Conservation (phyloP, 2,113 vertebrate species). For the Stercorarius parasiticus region DNA sequence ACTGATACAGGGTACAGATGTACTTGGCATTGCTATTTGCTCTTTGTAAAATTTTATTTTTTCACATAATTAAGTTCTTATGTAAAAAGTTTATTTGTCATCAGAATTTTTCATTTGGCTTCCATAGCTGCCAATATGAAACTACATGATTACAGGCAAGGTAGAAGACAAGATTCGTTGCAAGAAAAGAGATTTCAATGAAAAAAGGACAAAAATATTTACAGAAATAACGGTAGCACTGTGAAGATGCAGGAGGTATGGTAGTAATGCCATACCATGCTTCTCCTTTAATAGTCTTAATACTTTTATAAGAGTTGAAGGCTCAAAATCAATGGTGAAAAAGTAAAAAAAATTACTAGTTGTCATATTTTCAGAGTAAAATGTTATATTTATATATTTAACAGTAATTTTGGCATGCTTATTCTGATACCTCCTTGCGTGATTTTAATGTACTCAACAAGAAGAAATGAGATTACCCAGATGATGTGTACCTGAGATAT, state of each 20-base stretch:
- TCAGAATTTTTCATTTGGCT: background rate
- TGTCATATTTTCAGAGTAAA: background rate
- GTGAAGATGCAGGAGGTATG: background rate
- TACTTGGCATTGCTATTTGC: background rate
- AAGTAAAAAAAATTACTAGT: background rate
- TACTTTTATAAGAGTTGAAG: background rate
- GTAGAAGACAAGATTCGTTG: background rate
- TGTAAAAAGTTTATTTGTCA: constrained; percentile 5
- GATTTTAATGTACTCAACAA: background rate
- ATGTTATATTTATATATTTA: background rate
- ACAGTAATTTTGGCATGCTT: background rate
- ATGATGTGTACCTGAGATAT: background rate
- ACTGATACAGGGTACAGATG: background rate
- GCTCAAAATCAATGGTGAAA: background rate
- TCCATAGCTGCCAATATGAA: background rate
- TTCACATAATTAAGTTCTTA: background rate
- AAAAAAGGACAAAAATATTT: background rate
- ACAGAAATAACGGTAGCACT: background rate
- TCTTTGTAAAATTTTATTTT: background rate
- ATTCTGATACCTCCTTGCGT: background rate
- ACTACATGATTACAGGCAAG: background rate
- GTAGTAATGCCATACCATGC: background rate
- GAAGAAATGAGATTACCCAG: background rate
- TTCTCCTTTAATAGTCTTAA: background rate
- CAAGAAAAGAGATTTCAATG: background rate